Conservation (phyloP, 2,797 vertebrate species). For the Acanthopagrus latus region DNA sequence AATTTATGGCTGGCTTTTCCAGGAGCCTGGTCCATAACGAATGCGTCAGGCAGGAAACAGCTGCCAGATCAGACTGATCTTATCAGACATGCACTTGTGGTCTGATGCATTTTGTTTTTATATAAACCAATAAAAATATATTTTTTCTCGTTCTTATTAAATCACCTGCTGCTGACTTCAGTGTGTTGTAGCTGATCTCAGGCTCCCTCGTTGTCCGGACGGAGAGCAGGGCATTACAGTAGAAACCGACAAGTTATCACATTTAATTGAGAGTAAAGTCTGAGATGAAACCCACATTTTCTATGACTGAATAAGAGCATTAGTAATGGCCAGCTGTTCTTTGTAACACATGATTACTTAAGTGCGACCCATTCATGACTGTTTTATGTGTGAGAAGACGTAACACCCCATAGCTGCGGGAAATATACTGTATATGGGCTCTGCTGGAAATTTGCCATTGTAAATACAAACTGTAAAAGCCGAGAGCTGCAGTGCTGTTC, state of each 20-base stretch:
- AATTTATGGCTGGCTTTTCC: background rate
- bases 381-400: constrained; percentile 12
- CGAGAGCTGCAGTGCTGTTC: constrained; percentile 30
- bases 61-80: background rate
- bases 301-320: background rate
- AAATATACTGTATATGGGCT: constrained; percentile 16
- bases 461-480: constrained; percentile 35
- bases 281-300: constrained; percentile 10
- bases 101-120: constrained; percentile 20
- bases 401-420: constrained; percentile 11
- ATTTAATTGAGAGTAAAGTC: background rate
- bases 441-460: constrained; percentile 25
- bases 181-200: constrained; percentile 1
- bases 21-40: background rate
- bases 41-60: background rate
- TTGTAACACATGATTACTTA: constrained; percentile 17
- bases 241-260: background rate
- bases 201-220: constrained; percentile 9
- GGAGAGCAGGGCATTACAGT: background rate
- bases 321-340: background rate
- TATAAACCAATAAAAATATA: constrained; percentile 16
- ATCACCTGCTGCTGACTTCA: constrained; percentile 4
- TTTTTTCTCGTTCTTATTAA: background rate
- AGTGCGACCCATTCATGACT: constrained; percentile 5
- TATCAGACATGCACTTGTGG: background rate